phyloP scores from a whole-genome alignment of 2,797 vertebrate species.

The Anguilla pacifica region DNA sequence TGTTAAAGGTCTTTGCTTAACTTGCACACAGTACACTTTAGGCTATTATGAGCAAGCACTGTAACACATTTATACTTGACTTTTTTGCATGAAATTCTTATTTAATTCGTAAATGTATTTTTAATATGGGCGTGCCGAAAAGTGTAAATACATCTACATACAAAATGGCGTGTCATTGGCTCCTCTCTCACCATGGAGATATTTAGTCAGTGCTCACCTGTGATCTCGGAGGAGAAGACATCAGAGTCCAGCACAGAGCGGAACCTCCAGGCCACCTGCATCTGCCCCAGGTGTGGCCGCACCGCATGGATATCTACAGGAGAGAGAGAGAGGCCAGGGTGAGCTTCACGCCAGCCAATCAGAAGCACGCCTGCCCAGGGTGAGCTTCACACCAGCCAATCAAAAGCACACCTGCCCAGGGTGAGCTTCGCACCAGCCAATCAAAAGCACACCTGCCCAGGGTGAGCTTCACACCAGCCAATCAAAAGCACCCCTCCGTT shows the following conservation, averaged over 20 bases:
- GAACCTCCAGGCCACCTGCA: constrained; percentile 90
- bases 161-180: neutral
- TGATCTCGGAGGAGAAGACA: constrained; percentile 94
- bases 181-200: neutral
- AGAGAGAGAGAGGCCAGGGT: neutral
- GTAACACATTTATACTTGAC: too few species aligned
- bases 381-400: too few species aligned
- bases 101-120: too few species aligned
- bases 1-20: too few species aligned
- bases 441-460: too few species aligned
- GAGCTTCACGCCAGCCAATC: neutral
- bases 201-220: constrained; percentile 73
- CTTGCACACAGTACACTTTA: too few species aligned
- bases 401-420: too few species aligned
- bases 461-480: too few species aligned
- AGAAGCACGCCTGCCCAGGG: too few species aligned
- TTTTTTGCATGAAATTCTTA: too few species aligned
- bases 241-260: constrained; percentile 94
- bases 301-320: constrained; percentile 86
- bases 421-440: neutral
- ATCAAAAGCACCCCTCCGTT: neutral
- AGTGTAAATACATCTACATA: neutral
- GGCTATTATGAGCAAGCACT: too few species aligned
- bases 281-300: constrained; percentile 90
- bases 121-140: neutral